A percentile compares a stretch with the other conserved stretches of the same genome.
phyloP scores from a whole-genome alignment of 1,140 invertebrate species.

The Heliothis virescens region DNA sequence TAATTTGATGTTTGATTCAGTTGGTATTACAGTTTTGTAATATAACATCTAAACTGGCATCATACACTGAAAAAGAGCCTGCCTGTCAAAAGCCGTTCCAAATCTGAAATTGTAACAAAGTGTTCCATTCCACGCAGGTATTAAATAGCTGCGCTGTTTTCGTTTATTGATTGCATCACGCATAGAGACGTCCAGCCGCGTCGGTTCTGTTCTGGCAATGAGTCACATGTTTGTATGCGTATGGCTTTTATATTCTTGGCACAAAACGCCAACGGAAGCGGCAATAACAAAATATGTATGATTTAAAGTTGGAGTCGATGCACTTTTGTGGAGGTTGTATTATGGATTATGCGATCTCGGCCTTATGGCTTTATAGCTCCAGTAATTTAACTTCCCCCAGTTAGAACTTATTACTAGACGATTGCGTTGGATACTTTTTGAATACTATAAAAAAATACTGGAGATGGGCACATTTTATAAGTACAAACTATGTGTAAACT shows the following conservation, averaged over 20 bases:
- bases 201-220: constrained; percentile 45
- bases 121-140: constrained; percentile 15
- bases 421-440: too few species aligned
- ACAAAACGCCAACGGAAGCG: constrained; percentile 50
- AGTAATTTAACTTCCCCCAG: background rate
- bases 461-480: too few species aligned
- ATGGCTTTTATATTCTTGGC: constrained; percentile 53
- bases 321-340: constrained; percentile 16
- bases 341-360: background rate
- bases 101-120: constrained; percentile 9
- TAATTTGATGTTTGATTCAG: too few species aligned
- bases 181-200: constrained; percentile 33
- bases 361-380: too few species aligned
- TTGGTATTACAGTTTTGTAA: too few species aligned
- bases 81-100: constrained; percentile 7
- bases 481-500: too few species aligned
- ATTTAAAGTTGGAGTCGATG: constrained; percentile 38
- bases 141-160: constrained; percentile 34
- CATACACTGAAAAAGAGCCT: background rate
- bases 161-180: constrained; percentile 47
- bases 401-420: too few species aligned
- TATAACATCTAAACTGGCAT: too few species aligned
- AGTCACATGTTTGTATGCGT: constrained; percentile 44
- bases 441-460: too few species aligned
- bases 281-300: constrained; percentile 44